Evolutionary conservation across 2,113 vertebrate genomes (phyloP).

Genomic region (Phylloscopus trochiloides): DNA sequence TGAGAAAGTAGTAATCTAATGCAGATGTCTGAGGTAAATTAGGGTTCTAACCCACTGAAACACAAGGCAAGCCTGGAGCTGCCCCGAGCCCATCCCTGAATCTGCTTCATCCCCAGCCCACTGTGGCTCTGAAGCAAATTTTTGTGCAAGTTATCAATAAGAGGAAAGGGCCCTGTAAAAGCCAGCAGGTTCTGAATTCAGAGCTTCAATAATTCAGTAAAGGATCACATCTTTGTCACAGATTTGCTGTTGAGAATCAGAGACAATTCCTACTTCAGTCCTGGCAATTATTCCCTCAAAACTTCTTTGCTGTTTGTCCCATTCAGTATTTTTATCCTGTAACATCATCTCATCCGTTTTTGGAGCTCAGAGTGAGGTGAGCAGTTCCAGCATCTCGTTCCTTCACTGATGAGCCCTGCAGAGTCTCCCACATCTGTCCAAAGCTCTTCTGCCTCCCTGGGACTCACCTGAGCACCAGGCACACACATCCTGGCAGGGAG

Average conservation of each 20-base stretch:
- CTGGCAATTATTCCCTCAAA: background rate
- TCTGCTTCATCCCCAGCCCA: background rate
- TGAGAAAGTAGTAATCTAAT: background rate
- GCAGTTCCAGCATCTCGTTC: background rate
- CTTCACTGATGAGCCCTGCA: background rate
- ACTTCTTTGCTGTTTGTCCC: background rate
- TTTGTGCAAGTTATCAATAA: background rate
- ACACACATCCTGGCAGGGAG: background rate
- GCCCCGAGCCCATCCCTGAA: background rate
- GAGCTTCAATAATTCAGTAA: fast-evolving
- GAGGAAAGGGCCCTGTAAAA: background rate
- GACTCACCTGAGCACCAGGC: background rate
- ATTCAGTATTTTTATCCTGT: background rate
- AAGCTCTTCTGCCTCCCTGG: background rate
- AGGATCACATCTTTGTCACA: background rate
- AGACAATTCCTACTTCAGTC: background rate
- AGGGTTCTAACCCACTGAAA: background rate
- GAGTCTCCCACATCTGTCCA: background rate
- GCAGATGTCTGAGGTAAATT: background rate
- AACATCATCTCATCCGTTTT: background rate
- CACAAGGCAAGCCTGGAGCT: background rate
- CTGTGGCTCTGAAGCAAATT: background rate
- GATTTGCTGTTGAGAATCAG: background rate
- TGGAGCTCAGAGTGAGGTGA: background rate
- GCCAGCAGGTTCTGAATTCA: background rate